Base-by-base conservation (phyloP, 2,888 invertebrate genomes). In the Alentia gelatinosa region DNA sequence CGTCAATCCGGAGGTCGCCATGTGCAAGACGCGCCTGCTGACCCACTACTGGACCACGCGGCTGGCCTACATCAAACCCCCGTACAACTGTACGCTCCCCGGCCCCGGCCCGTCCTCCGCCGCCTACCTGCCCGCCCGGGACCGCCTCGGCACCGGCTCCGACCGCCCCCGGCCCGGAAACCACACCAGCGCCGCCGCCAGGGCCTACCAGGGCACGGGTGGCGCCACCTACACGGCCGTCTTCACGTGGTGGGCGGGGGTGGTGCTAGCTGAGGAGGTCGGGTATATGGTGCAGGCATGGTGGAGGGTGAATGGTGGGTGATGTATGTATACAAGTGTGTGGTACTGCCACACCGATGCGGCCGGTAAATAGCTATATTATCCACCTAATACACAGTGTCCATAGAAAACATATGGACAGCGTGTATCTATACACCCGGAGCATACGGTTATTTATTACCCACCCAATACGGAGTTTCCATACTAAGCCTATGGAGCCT, bases 71-170 rank as follows among this genome's bases (percentile, higher is more conserved):
- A 75, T 50, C 26, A n/a, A 26, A 3, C 47, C 30, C 50, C 91
- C 91, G 4, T 91, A 91, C 79, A 89, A 91, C 91, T 91, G 91
- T 35, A 79, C 79, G n/a, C 26, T 89, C 23, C 91, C 91, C 23
- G 74, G 50, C 39, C 23, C 33, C 35, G 23, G 50, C 1, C 7
- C 15, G 1, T 15, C 68, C 23, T 12, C 3, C 68, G 4, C 30
- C 30, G 4, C 12, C 68, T 3, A 26, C 26, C 4, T 26, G 68
- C n/a, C 12, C 33, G 30, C 26, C 68, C n/a, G 12, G 12, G 12
- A 68, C 30, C 56, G 23, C 12, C 19, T 3, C n/a, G 56, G 19
- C 56, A 5, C 56, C 56, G n/a, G 56, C 56, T 9, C 19, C 9
- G 56, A 19, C 19, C 56, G 19, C 12, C 23, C 23, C 23, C 5